Evolutionary conservation across 2,888 invertebrate species (phyloP).

Genomic region (Coleophora flavipennella): DNA sequence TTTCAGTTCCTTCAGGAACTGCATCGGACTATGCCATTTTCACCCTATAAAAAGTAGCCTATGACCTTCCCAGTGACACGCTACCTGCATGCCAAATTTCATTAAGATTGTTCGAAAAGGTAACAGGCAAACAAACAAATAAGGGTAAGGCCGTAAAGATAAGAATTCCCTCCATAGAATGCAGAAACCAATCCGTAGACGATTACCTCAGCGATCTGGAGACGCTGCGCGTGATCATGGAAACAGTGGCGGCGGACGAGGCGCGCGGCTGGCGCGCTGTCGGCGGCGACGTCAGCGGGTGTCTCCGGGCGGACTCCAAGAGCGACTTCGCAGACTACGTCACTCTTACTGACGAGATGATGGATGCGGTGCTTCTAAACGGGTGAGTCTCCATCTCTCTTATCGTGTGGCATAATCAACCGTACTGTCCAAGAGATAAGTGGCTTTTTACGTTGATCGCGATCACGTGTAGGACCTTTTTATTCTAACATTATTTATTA

Average conservation of each 20-base stretch:
- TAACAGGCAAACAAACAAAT: too few species aligned
- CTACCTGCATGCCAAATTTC: too few species aligned
- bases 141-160: neutral
- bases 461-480: too few species aligned
- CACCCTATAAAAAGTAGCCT: too few species aligned
- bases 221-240: slow-evolving; percentile 76
- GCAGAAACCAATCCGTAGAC: slow-evolving; percentile 61
- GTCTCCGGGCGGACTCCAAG: slow-evolving; percentile 59
- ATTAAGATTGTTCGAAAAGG: too few species aligned
- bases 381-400: slow-evolving; percentile 79
- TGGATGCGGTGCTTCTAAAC: slow-evolving; percentile 80
- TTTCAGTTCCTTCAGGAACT: too few species aligned
- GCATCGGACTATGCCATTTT: too few species aligned
- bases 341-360: slow-evolving; percentile 68
- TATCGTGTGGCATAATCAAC: too few species aligned
- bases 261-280: slow-evolving; percentile 71
- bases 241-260: slow-evolving; percentile 73
- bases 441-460: too few species aligned
- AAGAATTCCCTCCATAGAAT: slow-evolving; percentile 45
- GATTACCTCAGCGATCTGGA: slow-evolving; percentile 75
- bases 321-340: slow-evolving; percentile 72
- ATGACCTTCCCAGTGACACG: too few species aligned
- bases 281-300: slow-evolving; percentile 74
- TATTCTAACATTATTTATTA: too few species aligned
- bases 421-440: too few species aligned